phyloP scores from a whole-genome alignment of 1,140 invertebrate species.

The Trichonephila clavipes region DNA sequence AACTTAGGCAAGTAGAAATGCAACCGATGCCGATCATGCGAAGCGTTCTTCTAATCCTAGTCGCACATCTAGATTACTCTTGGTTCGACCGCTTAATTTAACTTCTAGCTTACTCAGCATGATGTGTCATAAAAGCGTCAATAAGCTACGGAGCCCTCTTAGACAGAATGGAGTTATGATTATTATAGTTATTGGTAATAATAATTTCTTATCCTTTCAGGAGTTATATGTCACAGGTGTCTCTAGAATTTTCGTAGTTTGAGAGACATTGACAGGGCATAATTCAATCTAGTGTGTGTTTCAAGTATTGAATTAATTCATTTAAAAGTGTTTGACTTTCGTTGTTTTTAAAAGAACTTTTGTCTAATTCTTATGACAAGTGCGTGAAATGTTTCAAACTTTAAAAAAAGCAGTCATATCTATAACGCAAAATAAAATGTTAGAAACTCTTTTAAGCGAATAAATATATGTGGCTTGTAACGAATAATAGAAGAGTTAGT shows the following conservation, averaged over 20 bases:
- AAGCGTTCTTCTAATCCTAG: slow-evolving; percentile 21
- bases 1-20: not conserved
- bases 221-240: not conserved
- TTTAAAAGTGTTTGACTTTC: too few species aligned
- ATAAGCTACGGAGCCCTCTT: not conserved
- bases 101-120: slow-evolving; percentile 5
- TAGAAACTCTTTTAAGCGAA: too few species aligned
- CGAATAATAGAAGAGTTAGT: too few species aligned
- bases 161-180: slow-evolving; percentile 4
- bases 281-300: too few species aligned
- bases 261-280: not conserved
- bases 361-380: too few species aligned
- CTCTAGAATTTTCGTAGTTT: not conserved
- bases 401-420: too few species aligned
- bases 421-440: too few species aligned
- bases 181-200: not conserved
- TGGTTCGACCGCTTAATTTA: slow-evolving; percentile 30
- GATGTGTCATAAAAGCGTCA: slow-evolving; percentile 11
- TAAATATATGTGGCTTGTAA: too few species aligned
- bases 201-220: not conserved
- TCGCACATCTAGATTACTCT: slow-evolving; percentile 30
- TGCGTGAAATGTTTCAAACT: too few species aligned
- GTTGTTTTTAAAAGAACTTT: too few species aligned
- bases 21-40: not conserved
- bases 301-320: too few species aligned